Base-by-base conservation (phyloP, 1,140 invertebrate genomes). In the Pseudoatta argentina region DNA sequence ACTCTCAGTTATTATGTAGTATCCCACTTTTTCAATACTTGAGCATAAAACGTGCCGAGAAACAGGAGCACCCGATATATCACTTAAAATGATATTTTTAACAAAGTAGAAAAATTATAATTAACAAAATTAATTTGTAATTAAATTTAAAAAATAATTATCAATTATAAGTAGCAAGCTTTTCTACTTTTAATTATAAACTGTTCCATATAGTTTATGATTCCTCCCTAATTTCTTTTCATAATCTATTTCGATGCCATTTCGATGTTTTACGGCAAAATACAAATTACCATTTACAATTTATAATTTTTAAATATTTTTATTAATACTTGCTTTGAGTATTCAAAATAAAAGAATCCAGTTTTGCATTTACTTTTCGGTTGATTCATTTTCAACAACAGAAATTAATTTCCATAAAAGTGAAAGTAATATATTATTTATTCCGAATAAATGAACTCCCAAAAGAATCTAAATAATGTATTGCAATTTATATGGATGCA, bases 31-130 rank as follows among this genome's bases (percentile, higher is more conserved):
- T 39, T 75, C 21, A 34, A 76, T 44, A n/a, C 39, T 67, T 16
- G 57, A 87, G 73, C n/a, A 53, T 72, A 89, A 89, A 79, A 83
- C 57, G 55, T 24, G 27, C 72, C 1, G 67, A 76, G 55, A 51
- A 61, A 83, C 69, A 61, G 79, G 69, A 83, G 55, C 55, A 61
- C 51, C 69, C 55, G 69, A 39, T 61, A 34, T 82, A 83, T 83
- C 69, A 83, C 39, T 75, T 44, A 55, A 63, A 82, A 61, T 2
- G 59, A 83, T 83, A 27, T 75, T 39, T 44, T 21, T 63, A 48
- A 48, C 0, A 0, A 72, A 73, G 51, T 83, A 4, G 16, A 61
- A 14, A 57, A 75, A 48, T 44, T 5, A 24, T 14, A 27, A 81
- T 69, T 24, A 73, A 73, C 24, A 34, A 75, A 83, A 61, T 24